Evolutionary conservation across 2,797 vertebrate species (phyloP), one percentile per base, ranked within the genome.

Genomic region (Protosalanx chinensis): DNA sequence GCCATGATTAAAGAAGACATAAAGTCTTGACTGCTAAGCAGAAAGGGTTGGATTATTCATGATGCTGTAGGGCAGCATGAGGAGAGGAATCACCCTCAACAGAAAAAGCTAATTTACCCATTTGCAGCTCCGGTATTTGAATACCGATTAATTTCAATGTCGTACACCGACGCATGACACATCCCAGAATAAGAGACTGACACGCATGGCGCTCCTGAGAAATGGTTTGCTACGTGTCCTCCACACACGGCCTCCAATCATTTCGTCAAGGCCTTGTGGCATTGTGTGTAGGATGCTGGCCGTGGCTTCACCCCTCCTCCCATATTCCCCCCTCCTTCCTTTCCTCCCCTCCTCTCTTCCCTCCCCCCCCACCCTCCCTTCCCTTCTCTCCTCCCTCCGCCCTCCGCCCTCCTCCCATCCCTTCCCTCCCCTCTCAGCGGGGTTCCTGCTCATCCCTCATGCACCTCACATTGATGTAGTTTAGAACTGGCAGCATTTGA

Each of bases 41-140:
- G 30, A 72, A 49, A 37, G 7, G 7, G 51, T 80, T 85, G 62
- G 70, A 83, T 87, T 78, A 89, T 89, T 89, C 79, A 88, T 65
- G 72, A 80, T 35, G 70, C 30, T 46, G 74, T 78, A 63, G 61
- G 32, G 5, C 53, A 75, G 76, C 80, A 77, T 75, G 72, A 74
- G 70, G 53, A 79, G 76, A 3, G 65, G 46, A 84, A 78, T 82
- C 74, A 67, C 72, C 72, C 64, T 66, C 68, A 20, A 7, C 71
- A 66, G 64, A 84, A 69, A 71, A 79, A 76, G 75, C 73, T 81
- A 72, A 81, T 83, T 70, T 75, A 73, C 33, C 56, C 64, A 78
- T 66, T 75, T 75, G 84, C 82, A 61, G 74, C 18, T n/a, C 20
- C 69, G 72, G 66, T 18, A 64, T 46, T 63, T 46, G 41, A 46